phyloP scores from a whole-genome alignment of 2,888 invertebrate species.

The Alentia gelatinosa region DNA sequence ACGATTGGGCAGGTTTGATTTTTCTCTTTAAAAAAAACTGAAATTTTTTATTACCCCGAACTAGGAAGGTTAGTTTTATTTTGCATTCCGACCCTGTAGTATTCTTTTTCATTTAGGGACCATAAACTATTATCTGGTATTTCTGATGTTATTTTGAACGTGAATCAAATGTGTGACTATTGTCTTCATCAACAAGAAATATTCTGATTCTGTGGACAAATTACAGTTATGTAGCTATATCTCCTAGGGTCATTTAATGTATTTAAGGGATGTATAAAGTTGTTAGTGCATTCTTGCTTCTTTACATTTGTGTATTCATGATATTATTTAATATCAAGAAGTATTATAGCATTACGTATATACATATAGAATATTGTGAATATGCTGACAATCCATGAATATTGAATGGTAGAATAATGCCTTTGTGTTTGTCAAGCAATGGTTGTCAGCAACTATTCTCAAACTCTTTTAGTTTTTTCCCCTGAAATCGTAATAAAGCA shows the following conservation, averaged over 20 bases:
- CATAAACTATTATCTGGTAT: neutral
- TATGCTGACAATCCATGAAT: neutral
- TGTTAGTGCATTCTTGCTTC: conserved; percentile 40
- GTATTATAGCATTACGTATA: conserved; percentile 19
- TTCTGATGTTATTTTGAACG: too few species aligned
- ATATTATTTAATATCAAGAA: conserved; percentile 31
- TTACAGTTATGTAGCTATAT: neutral
- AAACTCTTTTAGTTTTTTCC: neutral
- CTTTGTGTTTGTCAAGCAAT: conserved; percentile 13
- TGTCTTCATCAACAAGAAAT: neutral
- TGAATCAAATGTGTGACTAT: neutral
- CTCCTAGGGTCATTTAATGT: neutral
- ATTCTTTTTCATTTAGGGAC: neutral
- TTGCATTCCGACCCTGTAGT: neutral
- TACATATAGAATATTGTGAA: conserved; percentile 9
- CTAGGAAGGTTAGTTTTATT: too few species aligned
- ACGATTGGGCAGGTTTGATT: too few species aligned
- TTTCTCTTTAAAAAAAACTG: neutral
- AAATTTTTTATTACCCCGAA: neutral
- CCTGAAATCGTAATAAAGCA: neutral
- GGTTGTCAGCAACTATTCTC: neutral
- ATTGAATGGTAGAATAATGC: neutral
- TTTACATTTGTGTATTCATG: neutral
- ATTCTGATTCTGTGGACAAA: neutral
- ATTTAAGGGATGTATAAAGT: conserved; percentile 45